A percentile compares a stretch with the other conserved stretches of the same genome.
Conservation (phyloP, 2,797 vertebrate species). For the Apodemus agrarius region DNA sequence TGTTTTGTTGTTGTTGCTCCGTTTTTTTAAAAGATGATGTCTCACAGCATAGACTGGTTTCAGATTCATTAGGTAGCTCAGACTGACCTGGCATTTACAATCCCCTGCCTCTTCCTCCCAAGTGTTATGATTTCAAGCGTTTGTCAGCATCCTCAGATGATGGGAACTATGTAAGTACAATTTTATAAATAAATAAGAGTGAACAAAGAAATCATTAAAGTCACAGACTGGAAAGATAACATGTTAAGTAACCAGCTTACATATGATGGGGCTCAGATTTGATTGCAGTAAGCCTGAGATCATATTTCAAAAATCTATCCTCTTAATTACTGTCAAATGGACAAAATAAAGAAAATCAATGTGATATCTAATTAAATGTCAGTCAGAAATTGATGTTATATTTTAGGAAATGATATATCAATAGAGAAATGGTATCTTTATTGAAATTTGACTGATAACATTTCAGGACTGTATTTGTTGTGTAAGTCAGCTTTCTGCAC, state of each 20-base stretch:
- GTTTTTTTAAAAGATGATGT: background rate
- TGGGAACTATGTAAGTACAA: background rate
- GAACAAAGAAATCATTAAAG: background rate
- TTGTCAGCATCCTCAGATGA: background rate
- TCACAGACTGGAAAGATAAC: constrained; percentile 19
- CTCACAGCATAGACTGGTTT: background rate
- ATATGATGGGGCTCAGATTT: constrained; percentile 12
- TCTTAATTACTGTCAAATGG: constrained; percentile 15
- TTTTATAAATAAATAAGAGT: constrained; percentile 15
- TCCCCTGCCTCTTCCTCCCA: background rate
- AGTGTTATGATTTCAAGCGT: background rate
- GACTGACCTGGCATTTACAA: background rate
- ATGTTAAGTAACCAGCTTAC: background rate
- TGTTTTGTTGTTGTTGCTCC: background rate
- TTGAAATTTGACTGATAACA: constrained; percentile 45
- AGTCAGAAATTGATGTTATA: constrained; percentile 44
- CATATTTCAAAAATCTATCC: background rate
- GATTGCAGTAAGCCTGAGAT: constrained; percentile 4
- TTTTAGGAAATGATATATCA: constrained; percentile 13
- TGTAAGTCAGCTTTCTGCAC: background rate
- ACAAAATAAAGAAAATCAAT: constrained; percentile 31
- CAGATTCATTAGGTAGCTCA: background rate
- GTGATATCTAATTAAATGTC: background rate
- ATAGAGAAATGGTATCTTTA: constrained; percentile 7
- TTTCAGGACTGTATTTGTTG: background rate